phyloP scores from a whole-genome alignment of 2,888 invertebrate species.

The Brachycybe producta region DNA sequence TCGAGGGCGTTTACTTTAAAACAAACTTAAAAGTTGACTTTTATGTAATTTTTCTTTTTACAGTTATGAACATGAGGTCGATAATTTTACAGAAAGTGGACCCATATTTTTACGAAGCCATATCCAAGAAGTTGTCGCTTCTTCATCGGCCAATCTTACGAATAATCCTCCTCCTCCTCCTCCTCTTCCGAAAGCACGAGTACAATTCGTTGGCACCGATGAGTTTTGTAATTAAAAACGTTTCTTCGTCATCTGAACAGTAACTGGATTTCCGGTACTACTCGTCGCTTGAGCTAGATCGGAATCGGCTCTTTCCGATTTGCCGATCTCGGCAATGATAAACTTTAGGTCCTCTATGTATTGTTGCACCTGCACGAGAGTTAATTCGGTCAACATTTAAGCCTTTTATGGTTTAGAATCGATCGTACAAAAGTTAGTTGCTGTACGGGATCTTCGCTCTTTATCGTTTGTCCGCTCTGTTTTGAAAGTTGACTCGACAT shows the following conservation, averaged over 20 bases:
- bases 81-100: no score
- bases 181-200: not conserved
- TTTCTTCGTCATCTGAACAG: no score
- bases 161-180: no score
- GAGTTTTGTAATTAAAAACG: not conserved
- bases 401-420: not conserved
- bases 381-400: not conserved
- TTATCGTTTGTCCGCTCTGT: not conserved
- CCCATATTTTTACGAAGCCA: no score
- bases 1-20: no score
- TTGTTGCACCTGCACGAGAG: constrained; percentile 6
- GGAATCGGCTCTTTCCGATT: not conserved
- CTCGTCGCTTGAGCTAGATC: constrained; percentile 6
- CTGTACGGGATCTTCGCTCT: not conserved
- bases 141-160: no score
- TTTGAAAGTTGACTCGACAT: not conserved
- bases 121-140: no score
- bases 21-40: no score
- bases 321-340: constrained; percentile 6
- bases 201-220: not conserved
- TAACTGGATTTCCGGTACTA: no score
- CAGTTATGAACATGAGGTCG: no score
- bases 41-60: no score
- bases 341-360: constrained; percentile 9
- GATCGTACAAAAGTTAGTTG: constrained; percentile 1